phyloP scores from a whole-genome alignment of 2,888 invertebrate genomes.

The Druceiella hillmani region DNA sequence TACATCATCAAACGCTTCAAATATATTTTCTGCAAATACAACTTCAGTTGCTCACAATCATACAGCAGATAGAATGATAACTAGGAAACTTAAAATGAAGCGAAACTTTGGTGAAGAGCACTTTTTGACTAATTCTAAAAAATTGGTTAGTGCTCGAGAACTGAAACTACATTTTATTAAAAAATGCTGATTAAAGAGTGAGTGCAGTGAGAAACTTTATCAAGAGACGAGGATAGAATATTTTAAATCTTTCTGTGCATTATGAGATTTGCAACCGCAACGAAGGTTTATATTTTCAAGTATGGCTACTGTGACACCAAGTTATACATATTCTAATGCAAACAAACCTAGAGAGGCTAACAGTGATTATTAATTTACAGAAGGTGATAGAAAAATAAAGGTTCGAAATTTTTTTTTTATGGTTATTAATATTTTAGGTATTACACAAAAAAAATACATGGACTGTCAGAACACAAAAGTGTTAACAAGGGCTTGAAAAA shows the following conservation, averaged over 20 bases:
- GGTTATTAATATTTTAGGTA: too few relatives aligned
- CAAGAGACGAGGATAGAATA: background rate
- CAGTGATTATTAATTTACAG: too few relatives aligned
- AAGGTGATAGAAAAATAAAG: too few relatives aligned
- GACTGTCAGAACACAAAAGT: too few relatives aligned
- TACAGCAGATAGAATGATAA: constrained; percentile 4
- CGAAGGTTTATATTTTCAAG: constrained; percentile 8
- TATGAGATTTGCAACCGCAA: constrained; percentile 6
- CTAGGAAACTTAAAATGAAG: background rate
- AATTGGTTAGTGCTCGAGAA: constrained; percentile 6
- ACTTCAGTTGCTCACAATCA: too few relatives aligned
- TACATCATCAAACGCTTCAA: too few relatives aligned
- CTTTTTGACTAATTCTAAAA: constrained; percentile 2
- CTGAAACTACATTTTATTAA: constrained; percentile 8
- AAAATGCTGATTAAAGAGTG: constrained; percentile 12
- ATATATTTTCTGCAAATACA: too few relatives aligned
- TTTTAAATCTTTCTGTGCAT: constrained; percentile 8
- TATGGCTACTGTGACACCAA: constrained; percentile 6
- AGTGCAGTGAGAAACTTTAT: constrained; percentile 7
- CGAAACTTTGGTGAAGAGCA: background rate
- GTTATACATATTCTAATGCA: constrained; percentile 9
- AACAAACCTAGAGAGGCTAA: constrained; percentile 2
- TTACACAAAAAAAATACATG: too few relatives aligned
- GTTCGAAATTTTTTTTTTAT: too few relatives aligned
- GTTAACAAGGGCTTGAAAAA: too few relatives aligned